Base-by-base conservation (phyloP, 2,113 vertebrate genomes). In the Aramus guarauna region DNA sequence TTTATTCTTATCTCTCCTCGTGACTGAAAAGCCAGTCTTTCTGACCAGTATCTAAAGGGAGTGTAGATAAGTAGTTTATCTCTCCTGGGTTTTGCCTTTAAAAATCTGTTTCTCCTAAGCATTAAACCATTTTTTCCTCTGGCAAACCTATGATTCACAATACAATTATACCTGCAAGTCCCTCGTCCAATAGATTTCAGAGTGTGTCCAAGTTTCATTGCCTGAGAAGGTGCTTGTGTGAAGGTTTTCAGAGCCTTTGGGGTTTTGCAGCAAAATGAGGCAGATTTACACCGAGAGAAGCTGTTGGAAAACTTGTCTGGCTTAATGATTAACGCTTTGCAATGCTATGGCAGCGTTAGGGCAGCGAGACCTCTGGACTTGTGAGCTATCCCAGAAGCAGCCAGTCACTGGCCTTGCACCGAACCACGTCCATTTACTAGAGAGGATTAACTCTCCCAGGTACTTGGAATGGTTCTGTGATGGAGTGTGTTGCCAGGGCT, bases 291-390 rank as follows among this genome's bases (percentile, higher is more conserved):
- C 37, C 29, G 39, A 59, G 55, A 73, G 21, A 29, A 79, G 29
- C 86, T 85, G 58, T 43, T 87, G 83, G 76, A 81, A 92, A 73
- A 68, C 63, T 64, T 63, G 9, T 36, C 59, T 41, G 16, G 87
- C 23, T 97, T 97, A 97, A 97, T 96, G 59, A 97, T 98, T 98
- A 97, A 97, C 83, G 66, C 69, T 21, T 83, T 43, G 58, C 53
- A 87, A 9, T 94, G 90, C 75, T 73, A 10, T 53, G 85, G 75
- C 43, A 85, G 71, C n/a, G 45, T 66, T 62, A 85, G 71, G 56
- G 79, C 63, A 94, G 81, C 74, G 93, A 94, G 97, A 97, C 91
- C 94, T 97, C 92, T 97, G 96, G 89, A 98, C 96, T 92, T 5
- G 1, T 41, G 78, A 74, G 72, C 68, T 78, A 79, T 78, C 45